These are phyloP conservation scores for Eurytoma adleriae DNA, from an alignment of 2,888 invertebrate genomes.

Conservation along the genomic window DNA sequence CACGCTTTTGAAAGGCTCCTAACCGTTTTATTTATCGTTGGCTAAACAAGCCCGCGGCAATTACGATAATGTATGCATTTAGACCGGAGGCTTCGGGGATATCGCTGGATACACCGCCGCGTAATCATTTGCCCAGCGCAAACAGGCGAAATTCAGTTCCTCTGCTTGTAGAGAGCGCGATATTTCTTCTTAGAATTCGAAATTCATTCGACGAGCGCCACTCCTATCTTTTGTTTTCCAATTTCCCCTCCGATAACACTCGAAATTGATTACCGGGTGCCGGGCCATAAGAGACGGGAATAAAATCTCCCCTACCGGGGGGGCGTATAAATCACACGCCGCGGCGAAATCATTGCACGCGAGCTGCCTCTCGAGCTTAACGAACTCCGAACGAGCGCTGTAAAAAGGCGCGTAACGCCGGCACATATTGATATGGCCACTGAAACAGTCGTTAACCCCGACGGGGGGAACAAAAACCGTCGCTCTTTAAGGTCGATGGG, in stretches of 20 bases:
- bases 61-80: neutral
- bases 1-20: too few species aligned
- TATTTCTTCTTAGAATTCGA: neutral
- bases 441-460: conserved; percentile 1
- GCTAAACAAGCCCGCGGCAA: conserved; percentile 1
- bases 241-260: neutral
- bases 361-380: neutral
- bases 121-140: neutral
- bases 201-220: neutral
- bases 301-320: neutral
- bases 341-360: too few species aligned
- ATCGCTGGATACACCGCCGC: neutral
- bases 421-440: conserved; percentile 4
- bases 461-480: too few species aligned
- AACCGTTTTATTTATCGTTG: neutral
- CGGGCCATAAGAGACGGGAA: neutral
- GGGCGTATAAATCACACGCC: too few species aligned
- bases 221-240: neutral
- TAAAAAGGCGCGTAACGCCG: neutral
- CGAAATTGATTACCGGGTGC: neutral
- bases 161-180: too few species aligned
- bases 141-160: neutral
- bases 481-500: too few species aligned
- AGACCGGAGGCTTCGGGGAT: neutral
- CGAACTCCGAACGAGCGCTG: neutral